These are phyloP conservation scores for Psylliodes chrysocephalus DNA, from an alignment of 2,888 invertebrate species.

Conservation along the genomic window DNA sequence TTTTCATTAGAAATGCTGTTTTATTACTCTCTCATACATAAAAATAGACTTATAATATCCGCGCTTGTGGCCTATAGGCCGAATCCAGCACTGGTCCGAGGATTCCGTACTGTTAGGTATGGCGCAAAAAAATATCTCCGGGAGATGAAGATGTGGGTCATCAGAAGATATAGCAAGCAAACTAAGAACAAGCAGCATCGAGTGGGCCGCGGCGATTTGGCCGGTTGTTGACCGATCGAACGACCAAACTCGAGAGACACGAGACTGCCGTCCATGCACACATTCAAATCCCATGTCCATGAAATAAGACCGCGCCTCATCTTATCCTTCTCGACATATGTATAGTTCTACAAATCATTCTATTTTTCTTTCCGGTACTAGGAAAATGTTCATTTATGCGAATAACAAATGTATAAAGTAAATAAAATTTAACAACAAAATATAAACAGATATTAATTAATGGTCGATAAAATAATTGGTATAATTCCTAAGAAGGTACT, in stretches of 20 bases:
- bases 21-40: too few species aligned
- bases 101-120: constrained; percentile 52
- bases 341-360: neutral
- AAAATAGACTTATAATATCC: too few species aligned
- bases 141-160: constrained; percentile 45
- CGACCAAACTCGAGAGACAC: constrained; percentile 44
- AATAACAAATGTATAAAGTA: too few species aligned
- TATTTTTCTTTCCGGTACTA: too few species aligned
- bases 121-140: constrained; percentile 42
- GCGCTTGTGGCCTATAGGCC: too few species aligned
- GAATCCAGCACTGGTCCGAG: constrained; percentile 48
- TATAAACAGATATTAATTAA: too few species aligned
- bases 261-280: neutral
- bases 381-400: too few species aligned
- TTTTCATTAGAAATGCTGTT: too few species aligned
- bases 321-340: too few species aligned
- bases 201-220: constrained; percentile 59
- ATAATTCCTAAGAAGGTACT: too few species aligned
- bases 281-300: constrained; percentile 12
- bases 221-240: constrained; percentile 62
- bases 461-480: too few species aligned
- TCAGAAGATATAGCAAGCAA: constrained; percentile 50
- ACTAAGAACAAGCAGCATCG: constrained; percentile 19
- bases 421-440: too few species aligned
- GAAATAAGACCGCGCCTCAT: constrained; percentile 8